These are phyloP conservation scores for Pristionchus japonicus DNA, from an alignment of 2,888 invertebrate species.

Conservation along the genomic window DNA sequence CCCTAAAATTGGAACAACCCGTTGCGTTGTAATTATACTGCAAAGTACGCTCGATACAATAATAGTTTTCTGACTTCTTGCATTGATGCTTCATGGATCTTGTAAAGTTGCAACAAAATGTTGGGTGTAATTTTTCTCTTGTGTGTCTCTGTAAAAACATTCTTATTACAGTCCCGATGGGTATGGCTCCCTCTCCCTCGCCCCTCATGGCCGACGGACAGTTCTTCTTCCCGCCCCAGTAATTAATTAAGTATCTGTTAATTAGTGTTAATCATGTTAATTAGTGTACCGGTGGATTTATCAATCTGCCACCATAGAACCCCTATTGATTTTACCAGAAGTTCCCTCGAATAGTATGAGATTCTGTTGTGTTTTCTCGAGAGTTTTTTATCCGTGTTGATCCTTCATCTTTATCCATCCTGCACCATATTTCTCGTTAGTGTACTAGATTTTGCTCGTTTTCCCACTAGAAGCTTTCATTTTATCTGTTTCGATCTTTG, in stretches of 20 bases:
- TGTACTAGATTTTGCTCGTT: too few species aligned
- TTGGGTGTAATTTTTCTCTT: too few species aligned
- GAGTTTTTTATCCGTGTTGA: too few species aligned
- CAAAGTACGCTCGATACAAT: too few species aligned
- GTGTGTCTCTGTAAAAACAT: too few species aligned
- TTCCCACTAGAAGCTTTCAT: not conserved
- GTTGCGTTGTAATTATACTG: too few species aligned
- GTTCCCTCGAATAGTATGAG: not conserved
- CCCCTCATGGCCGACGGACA: not conserved
- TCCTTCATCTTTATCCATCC: not conserved
- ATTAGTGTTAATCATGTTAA: not conserved
- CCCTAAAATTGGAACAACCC: not conserved
- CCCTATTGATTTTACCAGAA: not conserved
- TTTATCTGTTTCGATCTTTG: conserved; percentile 16
- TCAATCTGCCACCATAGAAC: not conserved
- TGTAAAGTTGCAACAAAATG: too few species aligned
- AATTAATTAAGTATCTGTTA: not conserved
- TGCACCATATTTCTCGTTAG: too few species aligned
- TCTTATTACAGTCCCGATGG: not conserved
- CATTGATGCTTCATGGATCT: too few species aligned
- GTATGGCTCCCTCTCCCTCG: not conserved
- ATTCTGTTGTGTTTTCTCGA: not conserved
- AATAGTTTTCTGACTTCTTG: too few species aligned
- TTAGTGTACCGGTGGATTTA: not conserved
- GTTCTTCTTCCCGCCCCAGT: not conserved